phyloP scores from a whole-genome alignment of 2,113 vertebrate species.

The Meriones unguiculatus region DNA sequence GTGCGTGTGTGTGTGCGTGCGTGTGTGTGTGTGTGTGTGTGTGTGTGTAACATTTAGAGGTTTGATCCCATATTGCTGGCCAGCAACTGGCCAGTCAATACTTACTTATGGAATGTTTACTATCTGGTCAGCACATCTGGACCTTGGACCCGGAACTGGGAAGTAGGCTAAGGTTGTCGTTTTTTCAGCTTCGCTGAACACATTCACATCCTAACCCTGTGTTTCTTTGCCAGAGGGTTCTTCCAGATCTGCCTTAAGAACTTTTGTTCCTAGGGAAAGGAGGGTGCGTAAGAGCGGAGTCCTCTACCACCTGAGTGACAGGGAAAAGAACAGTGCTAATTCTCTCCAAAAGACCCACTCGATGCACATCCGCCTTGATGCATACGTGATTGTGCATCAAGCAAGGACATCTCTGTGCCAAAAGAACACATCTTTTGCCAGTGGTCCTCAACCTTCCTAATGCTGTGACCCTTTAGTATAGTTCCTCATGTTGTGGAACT shows the following conservation, averaged over 20 bases:
- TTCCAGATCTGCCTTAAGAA: neutral
- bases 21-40: no score
- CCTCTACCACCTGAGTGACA: neutral
- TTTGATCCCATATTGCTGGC: neutral
- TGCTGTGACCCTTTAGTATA: neutral
- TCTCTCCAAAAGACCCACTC: conserved; percentile 29
- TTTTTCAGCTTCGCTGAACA: neutral
- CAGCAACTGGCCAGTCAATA: neutral
- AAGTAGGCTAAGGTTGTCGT: conserved; percentile 16
- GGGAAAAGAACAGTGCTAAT: neutral
- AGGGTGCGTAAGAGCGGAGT: neutral
- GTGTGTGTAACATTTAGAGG: neutral
- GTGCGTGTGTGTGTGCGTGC: no score
- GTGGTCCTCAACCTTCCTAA: neutral
- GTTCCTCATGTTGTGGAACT: neutral
- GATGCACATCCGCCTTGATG: neutral
- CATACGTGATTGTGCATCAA: neutral
- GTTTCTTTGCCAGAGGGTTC: neutral
- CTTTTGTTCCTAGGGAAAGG: neutral
- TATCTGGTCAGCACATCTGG: neutral
- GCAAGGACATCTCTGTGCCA: neutral
- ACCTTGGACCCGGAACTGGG: neutral
- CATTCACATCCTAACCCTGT: neutral
- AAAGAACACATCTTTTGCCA: neutral
- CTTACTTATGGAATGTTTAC: neutral